Evolutionary conservation across 2,113 vertebrate species (phyloP).

Genomic region (Cynocephalus volans): DNA sequence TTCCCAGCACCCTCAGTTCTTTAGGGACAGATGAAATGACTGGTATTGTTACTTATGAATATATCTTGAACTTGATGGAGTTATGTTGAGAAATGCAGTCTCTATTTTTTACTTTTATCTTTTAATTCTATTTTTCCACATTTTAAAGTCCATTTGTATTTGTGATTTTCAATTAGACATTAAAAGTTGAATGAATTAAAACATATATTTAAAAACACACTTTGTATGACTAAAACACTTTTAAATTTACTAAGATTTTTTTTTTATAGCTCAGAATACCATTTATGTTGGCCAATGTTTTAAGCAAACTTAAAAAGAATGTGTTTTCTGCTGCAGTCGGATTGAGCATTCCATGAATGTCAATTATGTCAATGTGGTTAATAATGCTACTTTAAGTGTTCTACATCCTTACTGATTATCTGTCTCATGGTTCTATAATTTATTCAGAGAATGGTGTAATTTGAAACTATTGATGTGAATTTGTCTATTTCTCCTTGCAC

Average conservation of each 20-base stretch:
- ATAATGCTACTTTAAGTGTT: conserved; percentile 54
- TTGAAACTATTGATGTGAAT: background rate
- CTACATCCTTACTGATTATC: conserved; percentile 29
- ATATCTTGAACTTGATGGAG: too few relatives aligned
- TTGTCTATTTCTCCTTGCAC: background rate
- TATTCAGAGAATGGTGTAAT: background rate
- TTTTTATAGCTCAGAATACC: background rate
- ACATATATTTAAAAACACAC: background rate
- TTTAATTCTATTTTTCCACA: too few relatives aligned
- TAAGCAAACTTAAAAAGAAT: background rate
- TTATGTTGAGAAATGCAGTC: too few relatives aligned
- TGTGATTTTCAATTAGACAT: background rate
- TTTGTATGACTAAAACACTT: background rate
- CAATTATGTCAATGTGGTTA: conserved; percentile 9
- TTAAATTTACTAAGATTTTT: background rate
- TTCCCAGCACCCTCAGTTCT: too few relatives aligned
- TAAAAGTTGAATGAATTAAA: background rate
- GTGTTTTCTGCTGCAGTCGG: background rate
- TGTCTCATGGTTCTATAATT: background rate
- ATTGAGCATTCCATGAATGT: background rate
- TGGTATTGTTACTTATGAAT: too few relatives aligned
- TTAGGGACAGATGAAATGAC: too few relatives aligned
- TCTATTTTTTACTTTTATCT: too few relatives aligned
- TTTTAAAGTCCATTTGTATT: too few relatives aligned
- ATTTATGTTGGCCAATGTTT: background rate